Conservation (phyloP, 2,113 vertebrate species). For the Corythornis madagascariensis region DNA sequence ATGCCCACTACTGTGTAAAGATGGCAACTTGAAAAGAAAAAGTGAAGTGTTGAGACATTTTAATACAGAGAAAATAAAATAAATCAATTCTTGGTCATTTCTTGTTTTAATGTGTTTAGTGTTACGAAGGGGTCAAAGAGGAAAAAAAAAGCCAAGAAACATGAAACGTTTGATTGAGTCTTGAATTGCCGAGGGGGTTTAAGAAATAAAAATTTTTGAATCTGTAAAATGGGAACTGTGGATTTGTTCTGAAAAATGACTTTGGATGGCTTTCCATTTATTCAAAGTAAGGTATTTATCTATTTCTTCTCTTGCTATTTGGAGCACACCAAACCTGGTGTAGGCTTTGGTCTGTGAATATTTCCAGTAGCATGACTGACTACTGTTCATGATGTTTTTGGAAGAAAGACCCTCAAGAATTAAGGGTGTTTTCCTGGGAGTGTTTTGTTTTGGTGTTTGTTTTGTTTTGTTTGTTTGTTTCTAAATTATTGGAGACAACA, state of each 20-base stretch:
- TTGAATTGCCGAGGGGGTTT: neutral
- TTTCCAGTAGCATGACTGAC: neutral
- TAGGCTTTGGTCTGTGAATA: neutral
- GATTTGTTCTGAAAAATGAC: neutral
- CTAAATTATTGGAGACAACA: neutral
- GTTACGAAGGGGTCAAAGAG: constrained; percentile 7
- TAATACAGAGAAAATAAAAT: neutral
- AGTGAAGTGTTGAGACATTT: constrained; percentile 1
- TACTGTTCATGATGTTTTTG: fast-evolving
- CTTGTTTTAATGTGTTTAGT: constrained; percentile 28
- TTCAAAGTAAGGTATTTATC: neutral
- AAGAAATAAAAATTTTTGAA: neutral
- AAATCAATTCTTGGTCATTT: constrained; percentile 34
- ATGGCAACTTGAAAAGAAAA: constrained; percentile 15
- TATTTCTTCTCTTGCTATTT: neutral
- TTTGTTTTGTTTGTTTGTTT: neutral
- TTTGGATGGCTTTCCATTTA: neutral
- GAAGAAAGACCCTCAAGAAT: neutral
- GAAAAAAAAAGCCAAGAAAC: neutral
- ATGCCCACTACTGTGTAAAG: neutral
- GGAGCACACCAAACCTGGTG: neutral
- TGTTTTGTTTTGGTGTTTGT: too few species aligned
- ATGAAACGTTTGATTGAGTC: neutral
- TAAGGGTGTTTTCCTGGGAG: fast-evolving
- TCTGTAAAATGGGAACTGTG: neutral